Evolutionary conservation across 2,113 vertebrate genomes (phyloP).

Genomic region (Orientallactaga bullata): DNA sequence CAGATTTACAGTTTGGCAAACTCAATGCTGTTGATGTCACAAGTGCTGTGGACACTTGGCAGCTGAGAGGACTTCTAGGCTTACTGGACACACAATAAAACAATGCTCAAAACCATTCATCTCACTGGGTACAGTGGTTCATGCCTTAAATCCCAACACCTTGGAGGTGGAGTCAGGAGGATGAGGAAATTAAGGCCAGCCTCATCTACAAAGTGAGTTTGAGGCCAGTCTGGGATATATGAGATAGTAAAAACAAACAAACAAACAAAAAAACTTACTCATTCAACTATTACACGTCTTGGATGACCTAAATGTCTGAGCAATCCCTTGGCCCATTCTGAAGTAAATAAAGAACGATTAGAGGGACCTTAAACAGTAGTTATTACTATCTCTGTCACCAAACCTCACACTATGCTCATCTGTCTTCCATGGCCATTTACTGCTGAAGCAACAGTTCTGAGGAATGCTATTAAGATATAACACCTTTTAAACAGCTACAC

Average conservation of each 20-base stretch:
- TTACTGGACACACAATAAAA: slow-evolving; percentile 13
- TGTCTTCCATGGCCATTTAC: not conserved
- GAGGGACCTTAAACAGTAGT: not conserved
- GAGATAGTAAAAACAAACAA: not conserved
- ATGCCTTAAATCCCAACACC: not conserved
- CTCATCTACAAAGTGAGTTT: not conserved
- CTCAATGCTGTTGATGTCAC: not conserved
- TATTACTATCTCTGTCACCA: not conserved
- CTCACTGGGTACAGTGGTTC: not conserved
- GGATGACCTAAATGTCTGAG: not conserved
- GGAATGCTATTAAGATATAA: not conserved
- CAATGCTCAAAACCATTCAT: not conserved
- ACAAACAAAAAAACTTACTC: not conserved
- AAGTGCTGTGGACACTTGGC: not conserved
- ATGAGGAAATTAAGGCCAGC: too few species aligned
- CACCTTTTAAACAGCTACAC: not conserved
- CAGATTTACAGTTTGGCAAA: not conserved
- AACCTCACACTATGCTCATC: not conserved
- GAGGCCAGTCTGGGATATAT: not conserved
- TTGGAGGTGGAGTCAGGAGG: not conserved
- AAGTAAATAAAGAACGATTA: not conserved
- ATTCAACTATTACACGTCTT: not conserved
- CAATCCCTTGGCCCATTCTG: not conserved
- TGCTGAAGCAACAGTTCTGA: slow-evolving; percentile 29
- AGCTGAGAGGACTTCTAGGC: not conserved